Conservation (phyloP, 2,797 vertebrate genomes). For the Rhinoraja longicauda region DNA sequence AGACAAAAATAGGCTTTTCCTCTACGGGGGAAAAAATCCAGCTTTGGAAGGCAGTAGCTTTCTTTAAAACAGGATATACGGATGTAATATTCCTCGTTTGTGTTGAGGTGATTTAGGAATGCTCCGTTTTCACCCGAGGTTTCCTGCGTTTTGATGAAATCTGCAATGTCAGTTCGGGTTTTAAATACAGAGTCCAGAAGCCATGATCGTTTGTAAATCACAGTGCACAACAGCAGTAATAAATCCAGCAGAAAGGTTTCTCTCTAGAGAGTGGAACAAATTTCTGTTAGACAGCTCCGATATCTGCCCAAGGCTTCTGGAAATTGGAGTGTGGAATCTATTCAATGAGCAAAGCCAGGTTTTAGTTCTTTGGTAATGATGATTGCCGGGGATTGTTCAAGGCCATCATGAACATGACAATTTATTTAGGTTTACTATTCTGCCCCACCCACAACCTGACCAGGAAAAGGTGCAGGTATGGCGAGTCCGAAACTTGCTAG, state of each 20-base stretch:
- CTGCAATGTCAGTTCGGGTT: conserved; percentile 15
- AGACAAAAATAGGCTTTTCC: neutral
- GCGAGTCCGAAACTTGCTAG: too few species aligned
- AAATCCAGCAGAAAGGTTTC: conserved; percentile 9
- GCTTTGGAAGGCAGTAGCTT: neutral
- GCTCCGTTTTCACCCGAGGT: conserved; percentile 15
- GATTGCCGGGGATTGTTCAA: neutral
- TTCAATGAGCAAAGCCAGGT: neutral
- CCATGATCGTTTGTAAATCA: conserved; percentile 22
- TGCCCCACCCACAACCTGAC: neutral
- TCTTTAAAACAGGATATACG: conserved; percentile 32
- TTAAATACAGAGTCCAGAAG: conserved; percentile 27
- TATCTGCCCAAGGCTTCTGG: conserved; percentile 9
- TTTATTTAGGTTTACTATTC: neutral
- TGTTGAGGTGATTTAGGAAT: conserved; percentile 19
- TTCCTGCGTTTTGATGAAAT: conserved; percentile 28
- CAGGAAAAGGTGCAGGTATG: conserved; percentile 3
- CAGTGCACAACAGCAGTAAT: neutral
- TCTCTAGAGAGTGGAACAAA: conserved; percentile 14
- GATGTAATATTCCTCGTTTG: conserved; percentile 28
- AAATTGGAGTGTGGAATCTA: conserved; percentile 6
- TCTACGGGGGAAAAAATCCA: neutral
- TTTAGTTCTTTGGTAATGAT: conserved; percentile 21
- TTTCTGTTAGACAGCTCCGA: conserved; percentile 6
- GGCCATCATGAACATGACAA: neutral